phyloP scores from a whole-genome alignment of 2,113 vertebrate genomes.

The Spermophilus dauricus region DNA sequence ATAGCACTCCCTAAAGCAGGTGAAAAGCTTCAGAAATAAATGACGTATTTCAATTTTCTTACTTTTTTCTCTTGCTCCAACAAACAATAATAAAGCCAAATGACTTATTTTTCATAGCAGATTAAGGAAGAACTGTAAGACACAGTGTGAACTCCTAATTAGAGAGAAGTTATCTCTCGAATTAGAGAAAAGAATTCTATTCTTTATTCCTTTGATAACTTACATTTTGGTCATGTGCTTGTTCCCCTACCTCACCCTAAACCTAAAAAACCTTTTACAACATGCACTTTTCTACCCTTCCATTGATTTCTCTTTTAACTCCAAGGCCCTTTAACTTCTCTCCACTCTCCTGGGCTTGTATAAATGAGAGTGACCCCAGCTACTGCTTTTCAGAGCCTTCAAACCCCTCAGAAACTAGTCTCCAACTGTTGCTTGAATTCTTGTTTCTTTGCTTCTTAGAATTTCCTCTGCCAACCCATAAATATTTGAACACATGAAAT shows the following conservation, averaged over 20 bases:
- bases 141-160: not conserved
- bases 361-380: not conserved
- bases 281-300: not conserved
- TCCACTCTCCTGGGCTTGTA: not conserved
- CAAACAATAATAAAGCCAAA: not conserved
- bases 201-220: not conserved
- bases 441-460: constrained; percentile 43
- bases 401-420: constrained; percentile 14
- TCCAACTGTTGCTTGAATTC: not conserved
- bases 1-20: not conserved
- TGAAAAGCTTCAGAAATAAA: not conserved
- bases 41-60: not conserved
- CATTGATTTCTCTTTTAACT: not conserved
- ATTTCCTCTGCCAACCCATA: constrained; percentile 20
- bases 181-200: not conserved
- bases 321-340: not conserved
- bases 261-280: not conserved
- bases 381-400: constrained; percentile 3
- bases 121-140: not conserved
- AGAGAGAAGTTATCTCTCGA: not conserved
- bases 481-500: constrained; percentile 69
- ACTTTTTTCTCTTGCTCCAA: not conserved
- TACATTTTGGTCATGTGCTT: not conserved
- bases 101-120: not conserved
- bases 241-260: not conserved